phyloP scores from a whole-genome alignment of 2,113 vertebrate species.

The Phrynosoma platyrhinos region DNA sequence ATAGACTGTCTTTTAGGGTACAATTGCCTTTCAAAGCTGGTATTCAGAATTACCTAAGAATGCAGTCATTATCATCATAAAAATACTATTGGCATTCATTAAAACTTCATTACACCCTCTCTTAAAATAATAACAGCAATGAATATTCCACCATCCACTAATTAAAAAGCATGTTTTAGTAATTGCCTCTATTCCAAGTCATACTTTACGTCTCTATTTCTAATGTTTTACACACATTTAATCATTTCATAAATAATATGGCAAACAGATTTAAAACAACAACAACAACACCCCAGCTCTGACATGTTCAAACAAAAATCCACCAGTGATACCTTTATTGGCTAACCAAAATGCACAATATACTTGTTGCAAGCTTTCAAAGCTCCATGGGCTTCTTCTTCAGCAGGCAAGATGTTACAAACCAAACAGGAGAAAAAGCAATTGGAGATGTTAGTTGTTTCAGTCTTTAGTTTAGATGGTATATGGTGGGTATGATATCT shows the following conservation, averaged over 20 bases:
- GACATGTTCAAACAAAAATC: too few relatives aligned
- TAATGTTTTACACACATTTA: slow-evolving; percentile 54
- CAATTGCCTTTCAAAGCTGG: background rate
- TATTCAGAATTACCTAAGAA: background rate
- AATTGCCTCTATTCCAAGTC: slow-evolving; percentile 48
- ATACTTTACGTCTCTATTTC: slow-evolving; percentile 59
- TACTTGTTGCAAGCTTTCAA: too few relatives aligned
- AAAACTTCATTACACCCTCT: background rate
- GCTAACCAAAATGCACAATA: too few relatives aligned
- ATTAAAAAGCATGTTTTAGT: slow-evolving; percentile 21
- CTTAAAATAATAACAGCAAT: background rate
- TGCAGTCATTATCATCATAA: background rate
- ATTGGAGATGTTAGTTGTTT: too few relatives aligned
- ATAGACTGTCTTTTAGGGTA: background rate
- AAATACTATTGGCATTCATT: background rate
- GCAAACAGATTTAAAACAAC: background rate
- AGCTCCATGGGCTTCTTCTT: too few relatives aligned
- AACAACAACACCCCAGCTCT: too few relatives aligned
- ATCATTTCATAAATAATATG: slow-evolving; percentile 62
- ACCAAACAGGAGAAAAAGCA: too few relatives aligned
- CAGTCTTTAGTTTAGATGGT: too few relatives aligned
- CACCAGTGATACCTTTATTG: too few relatives aligned
- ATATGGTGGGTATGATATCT: too few relatives aligned
- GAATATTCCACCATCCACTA: background rate
- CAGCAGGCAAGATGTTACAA: too few relatives aligned